Base-by-base conservation (phyloP, 1,140 invertebrate genomes). In the Drosophila subpulchrella region DNA sequence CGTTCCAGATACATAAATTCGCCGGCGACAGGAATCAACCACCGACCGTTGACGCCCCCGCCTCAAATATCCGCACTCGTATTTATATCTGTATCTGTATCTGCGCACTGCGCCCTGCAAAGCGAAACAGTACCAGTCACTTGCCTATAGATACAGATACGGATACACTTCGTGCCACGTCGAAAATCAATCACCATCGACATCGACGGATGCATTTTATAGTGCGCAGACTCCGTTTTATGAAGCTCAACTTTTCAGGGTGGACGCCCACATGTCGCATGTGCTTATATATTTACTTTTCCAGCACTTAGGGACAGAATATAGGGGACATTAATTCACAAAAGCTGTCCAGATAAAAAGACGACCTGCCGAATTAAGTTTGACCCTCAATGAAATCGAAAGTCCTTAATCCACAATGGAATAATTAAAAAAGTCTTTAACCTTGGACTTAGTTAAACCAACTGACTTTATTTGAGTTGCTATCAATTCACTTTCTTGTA, bases 1-100 rank as follows among this genome's bases (percentile, higher is more conserved):
- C 71, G 82, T 67, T 83, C 79, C 77, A 83, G 80, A 80, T 88
- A 77, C 71, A 89, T 83, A 70, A 79, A 76, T 83, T 68, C 70
- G 54, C 46, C 57, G 57, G 66, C 59, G 68, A 59, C 82, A 71
- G 54, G 51, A 68, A 75, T 51, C 83, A 72, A 88, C 83, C 83
- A 86, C 83, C 83, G 50, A 65, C 60, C 42, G 48, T 47, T 32
- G 46, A 34, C 56, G 50, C 70, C 51, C 50, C 46, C 42, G 53
- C n/a, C 55, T 39, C 46, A 53, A 13, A 42, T 30, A 70, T 41
- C 42, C 47, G 32, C 41, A 51, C 41, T 46, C 3, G 48, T 56
- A 48, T 15, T 7, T 10, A 39, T 73, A 51, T 47, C 50, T 46
- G 53, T 57, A 44, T 46, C 46, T 65, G 60, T 72, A 54, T 51